A percentile compares a stretch with the other conserved stretches of the same genome.
These are phyloP conservation scores for Rhinophrynus dorsalis DNA, from an alignment of 2,797 vertebrate species.

Conservation along the genomic window DNA sequence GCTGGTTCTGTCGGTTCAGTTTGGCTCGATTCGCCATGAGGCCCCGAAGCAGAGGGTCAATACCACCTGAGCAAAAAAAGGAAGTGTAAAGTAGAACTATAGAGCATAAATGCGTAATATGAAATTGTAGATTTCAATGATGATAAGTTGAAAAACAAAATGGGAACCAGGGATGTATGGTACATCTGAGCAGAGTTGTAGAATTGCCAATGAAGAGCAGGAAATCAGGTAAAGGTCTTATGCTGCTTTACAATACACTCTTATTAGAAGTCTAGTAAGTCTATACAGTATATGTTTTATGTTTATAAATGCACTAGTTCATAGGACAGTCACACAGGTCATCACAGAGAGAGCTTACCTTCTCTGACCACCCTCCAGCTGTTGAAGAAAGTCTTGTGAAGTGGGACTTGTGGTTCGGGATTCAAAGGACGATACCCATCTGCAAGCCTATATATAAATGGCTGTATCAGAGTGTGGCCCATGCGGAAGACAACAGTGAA, in stretches of 20 bases:
- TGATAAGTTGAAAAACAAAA: no score
- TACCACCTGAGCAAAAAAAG: constrained; percentile 67
- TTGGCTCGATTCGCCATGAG: constrained; percentile 72
- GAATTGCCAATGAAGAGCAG: no score
- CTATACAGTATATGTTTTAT: no score
- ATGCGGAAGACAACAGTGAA: constrained; percentile 87
- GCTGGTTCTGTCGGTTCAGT: constrained; percentile 65
- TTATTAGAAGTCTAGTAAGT: no score
- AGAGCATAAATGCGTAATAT: no score
- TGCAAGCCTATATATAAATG: constrained; percentile 68
- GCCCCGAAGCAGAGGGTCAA: constrained; percentile 79
- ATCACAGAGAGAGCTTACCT: no score
- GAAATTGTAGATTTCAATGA: no score
- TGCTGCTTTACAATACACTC: no score
- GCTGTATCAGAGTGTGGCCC: constrained; percentile 79
- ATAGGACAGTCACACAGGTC: no score
- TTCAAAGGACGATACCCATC: constrained; percentile 58
- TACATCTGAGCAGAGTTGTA: no score
- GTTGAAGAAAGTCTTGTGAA: constrained; percentile 75
- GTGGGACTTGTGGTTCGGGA: constrained; percentile 62
- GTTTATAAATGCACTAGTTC: no score
- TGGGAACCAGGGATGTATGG: background rate
- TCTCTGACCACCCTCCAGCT: constrained; percentile 75
- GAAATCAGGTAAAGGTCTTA: no score
- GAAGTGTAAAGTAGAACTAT: background rate